Conservation (phyloP, 2,888 invertebrate species). For the Mesochorus sp. region DNA sequence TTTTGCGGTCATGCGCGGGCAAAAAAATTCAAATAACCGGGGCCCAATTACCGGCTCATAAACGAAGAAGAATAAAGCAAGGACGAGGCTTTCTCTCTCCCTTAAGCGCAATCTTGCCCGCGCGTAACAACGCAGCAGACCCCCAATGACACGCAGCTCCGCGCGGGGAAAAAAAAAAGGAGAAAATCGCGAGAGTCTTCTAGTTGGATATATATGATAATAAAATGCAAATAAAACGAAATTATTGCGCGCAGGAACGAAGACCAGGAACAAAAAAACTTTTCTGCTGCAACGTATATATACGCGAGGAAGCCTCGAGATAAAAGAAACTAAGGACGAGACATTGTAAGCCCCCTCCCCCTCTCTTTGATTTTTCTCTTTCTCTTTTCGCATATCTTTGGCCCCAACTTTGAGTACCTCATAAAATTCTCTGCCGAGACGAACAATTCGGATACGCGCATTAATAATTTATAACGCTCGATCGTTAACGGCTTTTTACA, state of each 20-base stretch:
- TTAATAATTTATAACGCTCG: conserved; percentile 76
- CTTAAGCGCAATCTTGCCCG: conserved; percentile 46
- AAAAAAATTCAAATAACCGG: conserved; percentile 69
- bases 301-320: no score
- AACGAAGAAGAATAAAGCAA: conserved; percentile 66
- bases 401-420: conserved; percentile 62
- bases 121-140: neutral
- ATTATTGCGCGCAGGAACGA: conserved; percentile 28
- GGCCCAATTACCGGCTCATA: conserved; percentile 77
- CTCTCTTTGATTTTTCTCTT: conserved; percentile 15
- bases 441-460: conserved; percentile 73
- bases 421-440: conserved; percentile 63
- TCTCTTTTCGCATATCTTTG: conserved; percentile 42
- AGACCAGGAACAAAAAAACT: conserved; percentile 30
- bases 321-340: neutral
- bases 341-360: neutral
- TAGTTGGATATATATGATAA: conserved; percentile 26
- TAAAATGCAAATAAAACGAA: conserved; percentile 37
- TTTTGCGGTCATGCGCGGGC: neutral
- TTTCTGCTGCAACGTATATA: no score
- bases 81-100: conserved; percentile 64
- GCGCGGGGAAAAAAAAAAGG: neutral
- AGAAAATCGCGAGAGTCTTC: neutral
- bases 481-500: conserved; percentile 71
- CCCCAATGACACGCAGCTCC: conserved; percentile 73